Base-by-base conservation (phyloP, 2,888 invertebrate genomes). In the Synergus itoensis region DNA sequence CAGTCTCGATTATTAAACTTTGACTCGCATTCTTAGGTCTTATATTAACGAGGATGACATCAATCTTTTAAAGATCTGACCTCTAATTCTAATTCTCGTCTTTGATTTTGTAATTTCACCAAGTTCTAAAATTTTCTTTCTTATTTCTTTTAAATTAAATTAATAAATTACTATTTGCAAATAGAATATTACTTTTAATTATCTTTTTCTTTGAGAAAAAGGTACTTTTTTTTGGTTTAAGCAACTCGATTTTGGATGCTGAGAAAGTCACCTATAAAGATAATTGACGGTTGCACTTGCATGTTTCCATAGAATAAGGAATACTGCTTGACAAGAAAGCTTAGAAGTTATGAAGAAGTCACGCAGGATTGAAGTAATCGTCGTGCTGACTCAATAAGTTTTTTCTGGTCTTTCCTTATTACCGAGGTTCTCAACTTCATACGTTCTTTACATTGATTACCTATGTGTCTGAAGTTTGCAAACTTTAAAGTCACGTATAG, bases 361-460 rank as follows among this genome's bases (percentile, higher is more conserved):
- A 43, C 62, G 78, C 62, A 77, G 78, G 21, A 67, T 79, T 65
- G 53, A 81, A 63, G 62, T 80, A 80, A 83, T 18, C 67, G 77
- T 64, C 63, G 80, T 60, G 75, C 76, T 83, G 83, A 84, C 78
- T 84, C 80, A 80, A 81, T 82, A 76, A 28, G 80, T 77, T 79
- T 73, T 69, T 73, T 53, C 73, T 53, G 36, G 73, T 53, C 48
- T 53, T 73, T 73, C 53, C 36, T 53, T 73, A 73, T 73, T 73
- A 36, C 36, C 48, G 36, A 48, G 73, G 73, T 73, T 73, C 28
- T 73, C 73, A 73, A 53, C 53, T 73, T 53, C 12, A 21, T 21
- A 12, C 21, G 21, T 21, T 18, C 18, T 60, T 73, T 28, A 73
- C 9, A 53, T 73, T 53, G 14, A 40, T 73, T 28, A n/a, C 36